Evolutionary conservation across 1,140 invertebrate genomes (phyloP).

Genomic region (Drosophila lowei): DNA sequence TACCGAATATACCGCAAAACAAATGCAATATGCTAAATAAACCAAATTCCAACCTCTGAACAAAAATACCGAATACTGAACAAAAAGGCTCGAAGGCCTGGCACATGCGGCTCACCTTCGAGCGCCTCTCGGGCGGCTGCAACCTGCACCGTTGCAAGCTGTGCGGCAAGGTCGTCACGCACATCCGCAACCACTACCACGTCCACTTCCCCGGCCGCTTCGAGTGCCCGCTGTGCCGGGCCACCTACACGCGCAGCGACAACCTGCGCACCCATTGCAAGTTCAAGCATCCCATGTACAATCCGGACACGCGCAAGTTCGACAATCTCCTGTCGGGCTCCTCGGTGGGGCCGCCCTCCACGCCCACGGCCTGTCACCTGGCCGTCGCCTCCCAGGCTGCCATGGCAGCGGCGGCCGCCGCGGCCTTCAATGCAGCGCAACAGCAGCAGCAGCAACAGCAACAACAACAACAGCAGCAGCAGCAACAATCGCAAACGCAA

Average conservation of each 20-base stretch:
- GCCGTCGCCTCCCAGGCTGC: constrained; percentile 72
- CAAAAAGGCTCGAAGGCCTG: constrained; percentile 92
- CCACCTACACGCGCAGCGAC: constrained; percentile 94
- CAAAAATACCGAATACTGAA: constrained; percentile 4
- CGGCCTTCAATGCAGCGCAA: constrained; percentile 67
- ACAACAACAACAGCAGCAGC: constrained; percentile 62
- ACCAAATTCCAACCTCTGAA: constrained; percentile 30
- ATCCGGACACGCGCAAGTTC: constrained; percentile 92
- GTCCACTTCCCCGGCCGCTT: constrained; percentile 94
- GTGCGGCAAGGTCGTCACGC: constrained; percentile 95
- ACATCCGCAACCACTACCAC: constrained; percentile 95
- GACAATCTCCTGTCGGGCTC: constrained; percentile 86
- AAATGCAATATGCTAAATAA: constrained; percentile 32
- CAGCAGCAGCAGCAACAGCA: constrained; percentile 75
- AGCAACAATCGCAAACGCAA: constrained; percentile 51
- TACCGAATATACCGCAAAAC: constrained; percentile 15
- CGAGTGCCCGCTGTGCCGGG: constrained; percentile 93
- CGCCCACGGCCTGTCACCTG: constrained; percentile 82
- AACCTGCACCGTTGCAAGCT: constrained; percentile 95
- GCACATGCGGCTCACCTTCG: constrained; percentile 95
- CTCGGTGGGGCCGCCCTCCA: constrained; percentile 85
- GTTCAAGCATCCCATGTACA: constrained; percentile 92
- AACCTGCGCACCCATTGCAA: constrained; percentile 94
- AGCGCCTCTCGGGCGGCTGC: constrained; percentile 92
- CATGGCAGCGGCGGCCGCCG: constrained; percentile 79